These are phyloP conservation scores for Pipra filicauda DNA, from an alignment of 2,113 vertebrate species.

Conservation along the genomic window DNA sequence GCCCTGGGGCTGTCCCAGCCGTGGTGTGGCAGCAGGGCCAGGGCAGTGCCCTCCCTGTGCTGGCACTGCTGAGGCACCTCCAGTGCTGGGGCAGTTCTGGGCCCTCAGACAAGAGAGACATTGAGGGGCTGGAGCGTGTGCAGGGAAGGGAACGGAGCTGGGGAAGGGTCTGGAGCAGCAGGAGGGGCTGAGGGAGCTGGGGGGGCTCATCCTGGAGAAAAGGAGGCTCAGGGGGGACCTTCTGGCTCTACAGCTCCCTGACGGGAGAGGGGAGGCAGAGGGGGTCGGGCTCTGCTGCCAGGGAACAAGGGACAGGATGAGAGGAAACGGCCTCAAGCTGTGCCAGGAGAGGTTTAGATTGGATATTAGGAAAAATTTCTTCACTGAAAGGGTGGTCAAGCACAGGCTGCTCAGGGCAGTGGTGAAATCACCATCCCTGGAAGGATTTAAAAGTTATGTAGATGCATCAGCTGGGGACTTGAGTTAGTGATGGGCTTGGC, in stretches of 20 bases:
- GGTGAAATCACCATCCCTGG: accelerated
- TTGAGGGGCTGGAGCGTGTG: neutral
- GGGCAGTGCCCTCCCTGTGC: neutral
- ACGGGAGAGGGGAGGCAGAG: neutral
- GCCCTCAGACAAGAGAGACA: neutral
- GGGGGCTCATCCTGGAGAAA: neutral
- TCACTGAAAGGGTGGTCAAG: accelerated
- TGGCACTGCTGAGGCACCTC: neutral
- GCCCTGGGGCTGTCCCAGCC: neutral
- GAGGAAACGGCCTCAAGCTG: accelerated
- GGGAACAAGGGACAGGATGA: neutral
- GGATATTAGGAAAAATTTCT: no score
- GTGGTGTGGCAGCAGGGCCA: neutral
- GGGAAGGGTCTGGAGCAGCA: neutral
- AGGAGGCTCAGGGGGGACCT: neutral
- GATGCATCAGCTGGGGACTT: accelerated
- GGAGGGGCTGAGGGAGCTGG: neutral
- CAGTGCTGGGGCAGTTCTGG: neutral
- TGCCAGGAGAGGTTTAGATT: accelerated
- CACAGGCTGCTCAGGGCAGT: neutral
- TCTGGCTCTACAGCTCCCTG: neutral
- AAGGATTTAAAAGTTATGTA: accelerated
- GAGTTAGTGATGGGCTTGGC: neutral
- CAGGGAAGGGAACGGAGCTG: neutral
- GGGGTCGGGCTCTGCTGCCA: neutral